Evolutionary conservation across 2,113 vertebrate genomes (phyloP).

Genomic region (Cinclus cinclus): DNA sequence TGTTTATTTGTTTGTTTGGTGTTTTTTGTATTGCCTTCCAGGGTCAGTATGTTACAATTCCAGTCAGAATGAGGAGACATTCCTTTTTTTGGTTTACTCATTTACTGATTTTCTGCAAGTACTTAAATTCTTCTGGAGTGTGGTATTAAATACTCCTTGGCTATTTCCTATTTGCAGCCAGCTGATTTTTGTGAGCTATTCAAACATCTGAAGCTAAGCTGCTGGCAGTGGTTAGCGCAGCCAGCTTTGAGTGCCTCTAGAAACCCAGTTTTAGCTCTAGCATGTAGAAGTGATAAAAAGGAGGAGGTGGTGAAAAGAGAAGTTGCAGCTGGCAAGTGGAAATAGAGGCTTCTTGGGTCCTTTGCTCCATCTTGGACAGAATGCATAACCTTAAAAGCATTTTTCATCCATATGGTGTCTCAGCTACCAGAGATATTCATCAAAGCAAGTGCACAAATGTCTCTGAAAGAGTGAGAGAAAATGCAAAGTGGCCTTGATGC

Average conservation of each 20-base stretch:
- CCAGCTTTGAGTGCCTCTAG: background rate
- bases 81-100: background rate
- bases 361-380: background rate
- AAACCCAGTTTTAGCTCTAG: slow-evolving; percentile 8
- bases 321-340: background rate
- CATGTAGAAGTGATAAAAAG: background rate
- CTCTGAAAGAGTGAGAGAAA: background rate
- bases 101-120: background rate
- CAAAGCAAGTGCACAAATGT: background rate
- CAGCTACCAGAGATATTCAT: background rate
- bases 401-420: rapidly evolving
- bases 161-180: background rate
- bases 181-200: background rate
- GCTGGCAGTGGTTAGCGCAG: background rate
- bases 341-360: background rate
- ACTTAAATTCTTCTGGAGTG: background rate
- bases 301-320: background rate
- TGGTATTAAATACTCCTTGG: background rate
- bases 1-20: background rate
- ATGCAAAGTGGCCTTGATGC: background rate
- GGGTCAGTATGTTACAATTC: background rate
- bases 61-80: background rate
- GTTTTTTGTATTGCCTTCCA: background rate
- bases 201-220: background rate
- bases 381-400: background rate